Evolutionary conservation across 1,140 invertebrate genomes (phyloP).

Genomic region (Dysdera silvatica): DNA sequence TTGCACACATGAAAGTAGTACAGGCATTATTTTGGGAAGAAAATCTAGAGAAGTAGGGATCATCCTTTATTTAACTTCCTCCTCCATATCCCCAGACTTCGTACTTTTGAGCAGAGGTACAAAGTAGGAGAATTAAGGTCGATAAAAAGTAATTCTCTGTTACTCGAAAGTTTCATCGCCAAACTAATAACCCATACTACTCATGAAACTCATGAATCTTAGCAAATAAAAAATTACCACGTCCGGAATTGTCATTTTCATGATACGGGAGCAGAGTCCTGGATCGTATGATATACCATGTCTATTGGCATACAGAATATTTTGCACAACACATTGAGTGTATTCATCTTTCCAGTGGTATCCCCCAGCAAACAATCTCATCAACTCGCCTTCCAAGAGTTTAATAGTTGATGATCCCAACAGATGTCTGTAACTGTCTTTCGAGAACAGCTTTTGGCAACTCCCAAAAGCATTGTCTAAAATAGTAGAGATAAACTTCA

Average conservation of each 20-base stretch:
- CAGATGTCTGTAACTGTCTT: constrained; percentile 53
- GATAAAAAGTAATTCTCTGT: too few relatives aligned
- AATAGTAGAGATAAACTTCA: constrained; percentile 40
- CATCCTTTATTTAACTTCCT: too few relatives aligned
- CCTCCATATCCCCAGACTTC: too few relatives aligned
- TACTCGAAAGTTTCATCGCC: too few relatives aligned
- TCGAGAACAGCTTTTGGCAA: constrained; percentile 58
- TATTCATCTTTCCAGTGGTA: constrained; percentile 72
- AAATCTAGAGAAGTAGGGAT: too few relatives aligned
- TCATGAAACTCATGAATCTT: too few relatives aligned
- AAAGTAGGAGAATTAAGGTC: too few relatives aligned
- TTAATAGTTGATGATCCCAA: constrained; percentile 56
- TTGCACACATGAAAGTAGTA: too few relatives aligned
- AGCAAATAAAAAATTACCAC: too few relatives aligned
- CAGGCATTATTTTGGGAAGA: too few relatives aligned
- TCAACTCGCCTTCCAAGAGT: constrained; percentile 56
- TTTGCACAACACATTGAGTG: constrained; percentile 72
- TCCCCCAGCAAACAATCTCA: constrained; percentile 29
- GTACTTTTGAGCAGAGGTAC: too few relatives aligned
- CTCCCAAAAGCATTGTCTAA: constrained; percentile 73
- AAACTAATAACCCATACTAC: too few relatives aligned
- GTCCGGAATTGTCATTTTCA: constrained; percentile 26
- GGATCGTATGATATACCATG: constrained; percentile 40
- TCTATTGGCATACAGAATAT: constrained; percentile 57
- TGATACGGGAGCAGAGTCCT: constrained; percentile 26